Conservation (phyloP, 2,797 vertebrate genomes). For the Aphelocoma californica region DNA sequence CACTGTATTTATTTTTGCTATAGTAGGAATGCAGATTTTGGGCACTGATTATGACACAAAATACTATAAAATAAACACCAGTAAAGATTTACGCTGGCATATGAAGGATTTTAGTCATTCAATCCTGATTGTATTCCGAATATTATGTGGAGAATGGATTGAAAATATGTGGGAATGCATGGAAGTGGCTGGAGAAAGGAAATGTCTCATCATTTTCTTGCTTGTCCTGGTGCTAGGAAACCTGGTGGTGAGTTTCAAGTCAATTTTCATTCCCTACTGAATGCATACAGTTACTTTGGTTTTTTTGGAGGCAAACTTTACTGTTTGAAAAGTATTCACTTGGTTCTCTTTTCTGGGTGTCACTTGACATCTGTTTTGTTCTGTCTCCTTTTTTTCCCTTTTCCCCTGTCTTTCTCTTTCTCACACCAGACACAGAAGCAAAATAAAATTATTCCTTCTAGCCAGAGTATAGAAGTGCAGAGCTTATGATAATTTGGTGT, state of each 20-base stretch:
- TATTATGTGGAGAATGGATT: conserved; percentile 80
- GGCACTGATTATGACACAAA: neutral
- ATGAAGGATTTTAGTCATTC: conserved; percentile 76
- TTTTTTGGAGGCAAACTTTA: neutral
- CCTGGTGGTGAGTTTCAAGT: conserved; percentile 74
- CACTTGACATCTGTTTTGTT: neutral
- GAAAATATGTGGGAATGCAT: conserved; percentile 79
- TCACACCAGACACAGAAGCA: neutral
- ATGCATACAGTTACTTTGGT: neutral
- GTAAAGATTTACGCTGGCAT: conserved; percentile 57
- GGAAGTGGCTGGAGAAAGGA: neutral
- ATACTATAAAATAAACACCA: rapidly evolving
- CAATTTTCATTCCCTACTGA: neutral
- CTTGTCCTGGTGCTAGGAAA: conserved; percentile 75
- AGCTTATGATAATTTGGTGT: neutral
- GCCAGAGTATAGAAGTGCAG: neutral
- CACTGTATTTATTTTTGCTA: conserved; percentile 77
- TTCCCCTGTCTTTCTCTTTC: neutral
- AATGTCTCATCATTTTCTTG: conserved; percentile 73
- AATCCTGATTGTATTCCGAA: conserved; percentile 75
- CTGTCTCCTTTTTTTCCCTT: neutral
- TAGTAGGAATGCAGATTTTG: conserved; percentile 74
- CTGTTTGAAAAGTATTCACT: neutral
- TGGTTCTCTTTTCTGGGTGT: neutral
- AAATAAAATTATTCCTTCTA: neutral